phyloP scores from a whole-genome alignment of 2,113 vertebrate genomes.

The Alligator mississippiensis region DNA sequence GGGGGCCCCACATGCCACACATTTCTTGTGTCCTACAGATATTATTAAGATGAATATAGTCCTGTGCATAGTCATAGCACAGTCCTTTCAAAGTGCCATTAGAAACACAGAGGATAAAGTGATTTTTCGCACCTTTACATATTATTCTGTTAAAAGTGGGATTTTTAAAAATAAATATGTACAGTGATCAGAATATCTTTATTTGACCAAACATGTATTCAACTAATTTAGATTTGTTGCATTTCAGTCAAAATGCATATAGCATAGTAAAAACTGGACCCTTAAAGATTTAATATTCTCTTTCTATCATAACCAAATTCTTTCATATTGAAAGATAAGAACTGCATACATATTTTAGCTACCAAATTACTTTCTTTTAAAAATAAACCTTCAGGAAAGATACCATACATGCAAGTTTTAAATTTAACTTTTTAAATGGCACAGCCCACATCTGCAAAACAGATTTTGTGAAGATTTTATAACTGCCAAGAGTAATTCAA shows the following conservation, averaged over 20 bases:
- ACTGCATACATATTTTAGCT: neutral
- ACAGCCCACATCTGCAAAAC: slow-evolving; percentile 85
- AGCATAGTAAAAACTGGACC: neutral
- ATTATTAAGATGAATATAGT: neutral
- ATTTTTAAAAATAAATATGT: neutral
- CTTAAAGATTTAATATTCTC: neutral
- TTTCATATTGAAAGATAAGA: neutral
- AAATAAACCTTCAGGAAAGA: slow-evolving; percentile 9
- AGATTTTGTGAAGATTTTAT: slow-evolving; percentile 75
- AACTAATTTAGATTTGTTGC: neutral
- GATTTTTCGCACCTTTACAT: neutral
- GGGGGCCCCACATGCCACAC: neutral
- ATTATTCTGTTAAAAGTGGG: neutral
- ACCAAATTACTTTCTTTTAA: neutral
- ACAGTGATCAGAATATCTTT: neutral
- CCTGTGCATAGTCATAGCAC: neutral
- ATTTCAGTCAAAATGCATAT: neutral
- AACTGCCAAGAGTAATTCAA: slow-evolving; percentile 75
- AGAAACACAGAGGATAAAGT: neutral
- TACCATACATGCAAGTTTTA: slow-evolving; percentile 14
- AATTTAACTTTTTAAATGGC: slow-evolving; percentile 66
- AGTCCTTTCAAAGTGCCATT: neutral
- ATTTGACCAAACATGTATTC: neutral
- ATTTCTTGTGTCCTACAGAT: neutral
- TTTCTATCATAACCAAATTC: neutral